phyloP scores from a whole-genome alignment of 2,113 vertebrate genomes.

The Lates calcarifer region DNA sequence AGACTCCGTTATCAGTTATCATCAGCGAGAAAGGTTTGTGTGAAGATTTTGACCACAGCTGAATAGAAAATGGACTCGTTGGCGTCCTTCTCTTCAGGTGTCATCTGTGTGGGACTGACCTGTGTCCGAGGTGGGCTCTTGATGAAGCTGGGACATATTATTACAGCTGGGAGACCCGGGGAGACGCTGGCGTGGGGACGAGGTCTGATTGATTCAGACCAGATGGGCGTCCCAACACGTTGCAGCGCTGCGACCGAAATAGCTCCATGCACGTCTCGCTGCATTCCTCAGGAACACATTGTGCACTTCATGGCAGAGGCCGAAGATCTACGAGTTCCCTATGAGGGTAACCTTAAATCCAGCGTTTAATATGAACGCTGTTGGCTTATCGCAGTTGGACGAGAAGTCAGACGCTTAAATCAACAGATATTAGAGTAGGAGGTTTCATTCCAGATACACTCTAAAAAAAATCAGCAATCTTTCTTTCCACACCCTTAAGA shows the following conservation, averaged over 20 bases:
- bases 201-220: slow-evolving; percentile 93
- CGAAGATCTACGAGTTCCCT: slow-evolving; percentile 25
- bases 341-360: slow-evolving; percentile 12
- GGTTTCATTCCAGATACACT: slow-evolving; percentile 17
- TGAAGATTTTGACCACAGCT: neutral
- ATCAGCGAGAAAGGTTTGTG: neutral
- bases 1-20: too few relatives aligned
- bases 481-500: slow-evolving; percentile 3
- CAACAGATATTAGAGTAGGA: slow-evolving; percentile 25
- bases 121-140: slow-evolving; percentile 79
- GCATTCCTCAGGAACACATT: slow-evolving; percentile 86
- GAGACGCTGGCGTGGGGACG: slow-evolving; percentile 82
- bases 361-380: neutral
- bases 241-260: slow-evolving; percentile 91
- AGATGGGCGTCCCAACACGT: slow-evolving; percentile 92
- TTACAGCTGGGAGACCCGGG: slow-evolving; percentile 91
- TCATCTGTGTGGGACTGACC: slow-evolving; percentile 69
- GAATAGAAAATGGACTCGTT: neutral
- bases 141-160: slow-evolving; percentile 88
- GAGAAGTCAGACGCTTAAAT: slow-evolving; percentile 31
- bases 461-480: slow-evolving; percentile 11
- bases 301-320: slow-evolving; percentile 43
- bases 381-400: slow-evolving; percentile 72
- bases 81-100: slow-evolving; percentile 52
- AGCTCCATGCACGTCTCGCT: slow-evolving; percentile 88